Evolutionary conservation across 1,140 invertebrate species (phyloP).

Genomic region (Oscheius sp.): DNA sequence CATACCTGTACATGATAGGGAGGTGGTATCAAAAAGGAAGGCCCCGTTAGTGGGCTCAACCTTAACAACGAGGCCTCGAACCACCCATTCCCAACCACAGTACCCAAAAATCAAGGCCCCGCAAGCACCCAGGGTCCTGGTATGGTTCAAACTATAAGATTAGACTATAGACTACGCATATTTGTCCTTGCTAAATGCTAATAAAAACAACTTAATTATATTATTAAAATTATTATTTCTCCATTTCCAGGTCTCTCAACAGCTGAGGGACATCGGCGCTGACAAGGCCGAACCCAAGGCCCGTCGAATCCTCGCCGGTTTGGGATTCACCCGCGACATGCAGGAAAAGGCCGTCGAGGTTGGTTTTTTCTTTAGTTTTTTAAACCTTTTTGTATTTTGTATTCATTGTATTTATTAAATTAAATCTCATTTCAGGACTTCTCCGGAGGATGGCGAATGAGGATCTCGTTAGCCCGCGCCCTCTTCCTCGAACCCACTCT

Average conservation of each 20-base stretch:
- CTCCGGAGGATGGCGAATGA: conserved; percentile 97
- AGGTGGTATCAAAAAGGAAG: too few species aligned
- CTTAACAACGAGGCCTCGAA: too few species aligned
- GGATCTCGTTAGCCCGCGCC: conserved; percentile 82
- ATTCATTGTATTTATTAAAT: conserved; percentile 21
- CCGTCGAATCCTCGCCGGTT: conserved; percentile 87
- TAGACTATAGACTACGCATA: too few species aligned
- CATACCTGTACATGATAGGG: too few species aligned
- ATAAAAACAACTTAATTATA: too few species aligned
- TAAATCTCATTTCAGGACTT: conserved; percentile 77
- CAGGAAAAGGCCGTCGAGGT: conserved; percentile 88
- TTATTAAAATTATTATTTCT: too few species aligned
- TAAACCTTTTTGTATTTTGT: background rate
- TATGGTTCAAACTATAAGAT: too few species aligned
- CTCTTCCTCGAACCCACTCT: conserved; percentile 83
- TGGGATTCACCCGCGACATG: conserved; percentile 91
- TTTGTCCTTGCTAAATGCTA: too few species aligned
- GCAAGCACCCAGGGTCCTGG: too few species aligned
- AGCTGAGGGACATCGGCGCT: conserved; percentile 89
- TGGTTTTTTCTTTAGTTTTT: background rate
- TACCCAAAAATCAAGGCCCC: too few species aligned
- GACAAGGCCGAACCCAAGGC: conserved; percentile 94
- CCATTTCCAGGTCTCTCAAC: conserved; percentile 67
- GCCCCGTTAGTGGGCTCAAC: too few species aligned
- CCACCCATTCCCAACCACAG: too few species aligned